These are phyloP conservation scores for Lacerta agilis DNA, from an alignment of 2,797 vertebrate genomes.

Conservation along the genomic window DNA sequence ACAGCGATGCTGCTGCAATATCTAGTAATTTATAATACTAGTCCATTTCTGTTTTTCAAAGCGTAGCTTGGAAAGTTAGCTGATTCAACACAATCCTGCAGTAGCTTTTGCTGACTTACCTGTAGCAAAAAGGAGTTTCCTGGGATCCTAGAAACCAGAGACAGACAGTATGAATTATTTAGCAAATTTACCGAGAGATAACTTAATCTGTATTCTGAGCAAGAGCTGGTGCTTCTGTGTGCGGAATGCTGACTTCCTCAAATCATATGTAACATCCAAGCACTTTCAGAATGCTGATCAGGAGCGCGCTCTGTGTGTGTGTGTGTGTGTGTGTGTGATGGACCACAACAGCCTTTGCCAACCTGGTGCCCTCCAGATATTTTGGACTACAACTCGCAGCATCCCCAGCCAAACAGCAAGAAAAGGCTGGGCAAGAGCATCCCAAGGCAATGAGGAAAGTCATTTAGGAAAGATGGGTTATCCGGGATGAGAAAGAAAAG, in stretches of 20 bases:
- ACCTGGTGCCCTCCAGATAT: no score
- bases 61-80: not conserved
- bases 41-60: not conserved
- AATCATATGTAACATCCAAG: not conserved
- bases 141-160: conserved; percentile 85
- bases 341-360: not conserved
- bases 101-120: conserved; percentile 79
- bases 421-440: not conserved
- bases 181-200: not conserved
- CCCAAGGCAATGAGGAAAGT: not conserved
- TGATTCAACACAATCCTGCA: not conserved
- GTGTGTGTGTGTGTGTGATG: no score
- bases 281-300: not conserved
- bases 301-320: not conserved
- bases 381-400: no score
- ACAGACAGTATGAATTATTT: conserved; percentile 29
- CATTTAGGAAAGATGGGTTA: not conserved
- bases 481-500: not conserved
- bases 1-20: no score
- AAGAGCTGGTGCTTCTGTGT: not conserved
- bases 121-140: conserved; percentile 90
- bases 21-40: not conserved
- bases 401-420: no score
- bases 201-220: not conserved
- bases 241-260: not conserved